Conservation (phyloP, 37 sponge, comb jelly and placozoan genomes). For the Beroe forskalii region DNA sequence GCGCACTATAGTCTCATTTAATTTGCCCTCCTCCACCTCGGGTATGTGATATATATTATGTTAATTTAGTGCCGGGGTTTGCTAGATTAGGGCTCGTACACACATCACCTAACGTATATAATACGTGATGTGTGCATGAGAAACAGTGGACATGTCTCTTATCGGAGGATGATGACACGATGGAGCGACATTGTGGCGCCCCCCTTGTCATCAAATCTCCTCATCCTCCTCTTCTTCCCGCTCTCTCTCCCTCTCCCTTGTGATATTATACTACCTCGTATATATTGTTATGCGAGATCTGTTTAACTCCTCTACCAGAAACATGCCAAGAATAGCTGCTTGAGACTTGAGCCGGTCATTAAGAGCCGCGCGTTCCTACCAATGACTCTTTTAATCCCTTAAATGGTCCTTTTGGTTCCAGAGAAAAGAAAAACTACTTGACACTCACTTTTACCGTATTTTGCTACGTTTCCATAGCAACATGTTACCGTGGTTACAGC, state of each 20-base stretch:
- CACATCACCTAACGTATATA: too few relatives aligned
- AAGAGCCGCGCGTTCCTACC: background rate
- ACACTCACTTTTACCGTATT: slow-evolving; percentile 1
- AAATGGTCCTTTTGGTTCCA: background rate
- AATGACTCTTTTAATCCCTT: background rate
- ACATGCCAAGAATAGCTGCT: too few relatives aligned
- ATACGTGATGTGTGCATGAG: background rate
- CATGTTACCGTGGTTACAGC: slow-evolving; percentile 53
- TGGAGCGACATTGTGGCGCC: slow-evolving; percentile 3
- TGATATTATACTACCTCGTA: background rate
- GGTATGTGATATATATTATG: too few relatives aligned
- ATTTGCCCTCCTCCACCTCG: too few relatives aligned
- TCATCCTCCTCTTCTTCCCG: background rate
- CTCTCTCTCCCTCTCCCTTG: slow-evolving; percentile 27
- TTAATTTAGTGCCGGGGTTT: too few relatives aligned
- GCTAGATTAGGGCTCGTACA: too few relatives aligned
- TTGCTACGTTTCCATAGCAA: slow-evolving; percentile 46
- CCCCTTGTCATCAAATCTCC: background rate
- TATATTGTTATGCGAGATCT: too few relatives aligned
- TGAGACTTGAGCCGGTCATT: too few relatives aligned
- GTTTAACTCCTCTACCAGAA: too few relatives aligned
- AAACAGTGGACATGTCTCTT: background rate
- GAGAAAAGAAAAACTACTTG: background rate
- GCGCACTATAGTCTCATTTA: background rate
- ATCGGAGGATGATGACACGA: background rate